Base-by-base conservation (phyloP, 2,113 vertebrate genomes). In the Polypterus senegalus region DNA sequence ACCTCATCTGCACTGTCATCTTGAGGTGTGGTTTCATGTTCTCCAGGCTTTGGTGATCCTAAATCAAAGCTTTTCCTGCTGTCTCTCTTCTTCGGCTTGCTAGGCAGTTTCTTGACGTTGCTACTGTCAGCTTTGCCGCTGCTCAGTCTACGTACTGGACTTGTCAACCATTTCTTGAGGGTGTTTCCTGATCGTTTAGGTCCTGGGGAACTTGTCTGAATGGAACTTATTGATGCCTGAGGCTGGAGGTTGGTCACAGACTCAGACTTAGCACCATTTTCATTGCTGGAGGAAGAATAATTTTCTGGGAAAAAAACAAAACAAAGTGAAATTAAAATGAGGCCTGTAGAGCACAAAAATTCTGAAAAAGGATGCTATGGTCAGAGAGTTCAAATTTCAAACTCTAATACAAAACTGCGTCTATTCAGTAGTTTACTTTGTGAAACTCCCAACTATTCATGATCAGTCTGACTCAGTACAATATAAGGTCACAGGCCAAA, bases 161-260 rank as follows among this genome's bases (percentile, higher is more conserved):
- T 98, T 0, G 92, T 97, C 64, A 98, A 68, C 96, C 96, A 98
- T 57, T 99, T 99, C 68, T 94, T 94, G 63, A 97, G 80, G 0
- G 95, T 97, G 81, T 98, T 97, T n/a, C 90, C 92, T 0, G 94
- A 92, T 57, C 95, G 94, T 67, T 97, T 98, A 67, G 93, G 91
- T 5, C 92, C 93, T 0, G 94, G 92, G 2, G 94, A 97, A 71
- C 90, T 92, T 68, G 79, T 81, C 67, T 92, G 93, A 76, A 97
- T 87, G 52, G 96, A 96, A 81, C 82, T 91, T 73, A 96, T 84
- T 9, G 93, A 97, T 0, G 90, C 66, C 76, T 98, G 96, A 1
- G 92, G 77, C 70, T 98, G 96, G 5, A 98, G 82, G 70, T 91
- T 93, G 52, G 91, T 88, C 83, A 97, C 94, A 0, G 96, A 98